Evolutionary conservation across 2,888 invertebrate genomes (phyloP), one percentile per base, ranked within the genome.

Genomic region (Drosophila monieri): DNA sequence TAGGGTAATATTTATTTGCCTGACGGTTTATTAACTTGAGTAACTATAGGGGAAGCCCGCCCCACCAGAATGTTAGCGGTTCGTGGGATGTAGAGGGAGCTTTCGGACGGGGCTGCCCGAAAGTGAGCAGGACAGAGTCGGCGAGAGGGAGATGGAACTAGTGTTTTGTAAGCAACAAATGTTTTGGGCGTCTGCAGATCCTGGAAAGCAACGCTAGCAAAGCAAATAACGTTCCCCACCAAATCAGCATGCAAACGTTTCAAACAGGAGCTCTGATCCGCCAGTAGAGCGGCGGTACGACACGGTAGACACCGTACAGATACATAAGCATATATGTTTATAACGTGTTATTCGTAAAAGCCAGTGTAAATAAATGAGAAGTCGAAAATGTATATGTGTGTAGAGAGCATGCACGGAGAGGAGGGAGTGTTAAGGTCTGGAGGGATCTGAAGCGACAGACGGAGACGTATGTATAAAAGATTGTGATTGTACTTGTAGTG

Each of bases 401-500:
- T 18, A 18, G 1, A 3, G 46, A 47, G n/a, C n/a, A 35, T 32
- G 35, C 6, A n/a, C 18, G 18, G 6, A n/a, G 35, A 32, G 10
- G 32, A 46, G 23, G 25, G 32, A 12, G 12, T 44, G 18, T 43
- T 52, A 23, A 52, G 43, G 43, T 51, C 35, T 27, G 6, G 25
- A 25, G 25, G 39, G 57, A 30, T 32, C 32, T 43, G 23, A 47
- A 41, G 39, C 23, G 52, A 25, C 21, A 32, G 21, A 64, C 12
- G 23, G 15, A 21, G 37, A 47, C 27, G 62, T 69, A 69, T 71
- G 74, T 57, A 69, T 69, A 74, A 68, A 74, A 69, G 62, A 74
- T 74, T 73, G 73, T 73, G 73, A 73, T 73, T 73, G 73, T 73
- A 73, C 53, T 74, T 72, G 69, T 73, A 73, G 74, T 61, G 70